Conservation (phyloP, 2,113 vertebrate species). For the Mobula birostris region DNA sequence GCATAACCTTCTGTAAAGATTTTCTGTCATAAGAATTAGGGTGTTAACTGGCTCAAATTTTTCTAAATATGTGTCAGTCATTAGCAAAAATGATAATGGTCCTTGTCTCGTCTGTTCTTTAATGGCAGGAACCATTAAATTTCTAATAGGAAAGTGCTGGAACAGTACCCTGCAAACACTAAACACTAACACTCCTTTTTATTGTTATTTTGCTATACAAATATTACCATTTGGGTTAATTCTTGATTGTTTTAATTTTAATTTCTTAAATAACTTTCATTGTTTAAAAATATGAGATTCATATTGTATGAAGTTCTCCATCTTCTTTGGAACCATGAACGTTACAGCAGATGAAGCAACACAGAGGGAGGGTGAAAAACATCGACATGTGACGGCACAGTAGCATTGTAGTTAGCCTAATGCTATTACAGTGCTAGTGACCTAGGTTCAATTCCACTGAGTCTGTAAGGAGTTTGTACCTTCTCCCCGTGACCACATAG, state of each 20-base stretch:
- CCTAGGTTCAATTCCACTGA: too few relatives aligned
- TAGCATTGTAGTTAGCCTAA: too few relatives aligned
- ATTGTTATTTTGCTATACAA: too few relatives aligned
- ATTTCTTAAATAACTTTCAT: not conserved
- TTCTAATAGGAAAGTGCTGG: not conserved
- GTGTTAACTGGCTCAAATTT: not conserved
- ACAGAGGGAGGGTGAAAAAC: too few relatives aligned
- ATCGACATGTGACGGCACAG: too few relatives aligned
- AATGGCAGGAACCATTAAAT: not conserved
- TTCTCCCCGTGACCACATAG: too few relatives aligned
- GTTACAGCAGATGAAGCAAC: not conserved
- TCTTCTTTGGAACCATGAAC: not conserved
- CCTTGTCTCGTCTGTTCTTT: not conserved
- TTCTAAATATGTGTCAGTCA: not conserved
- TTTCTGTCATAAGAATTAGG: not conserved
- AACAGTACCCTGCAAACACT: not conserved
- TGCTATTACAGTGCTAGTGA: too few relatives aligned
- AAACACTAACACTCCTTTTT: not conserved
- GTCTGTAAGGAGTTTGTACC: too few relatives aligned
- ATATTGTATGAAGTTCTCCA: not conserved
- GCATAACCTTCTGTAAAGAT: not conserved
- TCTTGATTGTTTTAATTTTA: not conserved
- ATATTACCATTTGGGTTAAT: too few relatives aligned
- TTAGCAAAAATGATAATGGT: not conserved
- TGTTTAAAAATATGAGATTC: not conserved